Conservation (phyloP, 2,888 invertebrate genomes). For the Gastrophysa polygoni region DNA sequence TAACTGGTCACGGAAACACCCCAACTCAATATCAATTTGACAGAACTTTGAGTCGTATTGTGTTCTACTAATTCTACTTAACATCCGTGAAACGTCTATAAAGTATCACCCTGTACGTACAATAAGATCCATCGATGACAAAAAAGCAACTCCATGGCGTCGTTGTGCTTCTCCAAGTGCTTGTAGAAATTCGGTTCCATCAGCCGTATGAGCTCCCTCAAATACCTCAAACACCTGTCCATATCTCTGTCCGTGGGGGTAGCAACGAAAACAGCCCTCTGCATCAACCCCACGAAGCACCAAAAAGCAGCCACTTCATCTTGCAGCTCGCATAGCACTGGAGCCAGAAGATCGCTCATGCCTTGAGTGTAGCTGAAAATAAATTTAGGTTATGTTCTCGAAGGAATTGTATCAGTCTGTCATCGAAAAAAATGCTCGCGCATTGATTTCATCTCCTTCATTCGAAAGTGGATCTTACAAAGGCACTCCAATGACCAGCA, state of each 20-base stretch:
- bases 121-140: conserved; percentile 95
- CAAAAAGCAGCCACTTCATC: conserved; percentile 97
- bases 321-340: conserved; percentile 90
- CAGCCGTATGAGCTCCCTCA: conserved; percentile 84
- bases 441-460: too few species aligned
- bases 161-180: conserved; percentile 81
- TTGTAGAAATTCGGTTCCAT: conserved; percentile 91
- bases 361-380: conserved; percentile 69
- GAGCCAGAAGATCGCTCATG: conserved; percentile 95
- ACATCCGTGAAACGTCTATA: too few species aligned
- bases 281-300: conserved; percentile 97
- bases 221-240: conserved; percentile 87
- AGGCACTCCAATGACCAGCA: too few species aligned
- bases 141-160: conserved; percentile 89
- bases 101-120: too few species aligned
- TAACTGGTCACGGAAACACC: too few species aligned
- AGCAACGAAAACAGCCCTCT: conserved; percentile 91
- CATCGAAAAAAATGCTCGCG: too few species aligned
- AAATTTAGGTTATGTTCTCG: background rate
- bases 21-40: too few species aligned
- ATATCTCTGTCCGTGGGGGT: conserved; percentile 94
- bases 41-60: too few species aligned
- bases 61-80: too few species aligned
- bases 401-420: too few species aligned
- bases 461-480: too few species aligned